phyloP scores from a whole-genome alignment of 2,888 invertebrate species.

The Patella pellucida region DNA sequence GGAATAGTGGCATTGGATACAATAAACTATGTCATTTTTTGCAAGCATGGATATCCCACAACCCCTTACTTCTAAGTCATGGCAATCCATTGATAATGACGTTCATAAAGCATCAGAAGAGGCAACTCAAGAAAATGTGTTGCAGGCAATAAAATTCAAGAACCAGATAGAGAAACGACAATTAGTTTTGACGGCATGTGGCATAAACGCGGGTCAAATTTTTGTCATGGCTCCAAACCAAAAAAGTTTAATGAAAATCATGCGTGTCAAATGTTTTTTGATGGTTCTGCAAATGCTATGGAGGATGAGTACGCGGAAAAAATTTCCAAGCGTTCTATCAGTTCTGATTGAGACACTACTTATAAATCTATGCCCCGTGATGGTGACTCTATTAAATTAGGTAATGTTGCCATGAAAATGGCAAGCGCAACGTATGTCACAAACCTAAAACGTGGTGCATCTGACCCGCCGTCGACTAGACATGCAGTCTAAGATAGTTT shows the following conservation, averaged over 20 bases:
- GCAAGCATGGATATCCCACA: no score
- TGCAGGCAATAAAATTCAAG: no score
- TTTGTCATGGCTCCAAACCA: neutral
- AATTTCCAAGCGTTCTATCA: conserved; percentile 1
- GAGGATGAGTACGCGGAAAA: neutral
- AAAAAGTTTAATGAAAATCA: neutral
- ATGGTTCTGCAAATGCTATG: conserved; percentile 15
- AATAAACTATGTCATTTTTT: no score
- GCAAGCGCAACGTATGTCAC: conserved; percentile 16
- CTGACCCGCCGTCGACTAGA: conserved; percentile 18
- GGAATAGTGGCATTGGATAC: no score
- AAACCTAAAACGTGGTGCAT: conserved; percentile 10
- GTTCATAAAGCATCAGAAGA: no score
- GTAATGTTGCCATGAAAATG: neutral
- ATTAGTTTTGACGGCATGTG: no score
- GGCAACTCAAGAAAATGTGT: no score
- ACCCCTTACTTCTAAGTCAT: no score
- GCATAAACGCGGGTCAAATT: conserved; percentile 13
- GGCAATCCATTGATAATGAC: no score
- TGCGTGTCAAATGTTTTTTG: neutral
- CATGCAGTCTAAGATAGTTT: conserved; percentile 14
- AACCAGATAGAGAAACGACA: no score
- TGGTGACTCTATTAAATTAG: conserved; percentile 6
- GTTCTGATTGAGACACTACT: neutral
- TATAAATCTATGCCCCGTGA: conserved; percentile 16